Conservation (phyloP, 1,140 invertebrate genomes). For the Varroa destructor region DNA sequence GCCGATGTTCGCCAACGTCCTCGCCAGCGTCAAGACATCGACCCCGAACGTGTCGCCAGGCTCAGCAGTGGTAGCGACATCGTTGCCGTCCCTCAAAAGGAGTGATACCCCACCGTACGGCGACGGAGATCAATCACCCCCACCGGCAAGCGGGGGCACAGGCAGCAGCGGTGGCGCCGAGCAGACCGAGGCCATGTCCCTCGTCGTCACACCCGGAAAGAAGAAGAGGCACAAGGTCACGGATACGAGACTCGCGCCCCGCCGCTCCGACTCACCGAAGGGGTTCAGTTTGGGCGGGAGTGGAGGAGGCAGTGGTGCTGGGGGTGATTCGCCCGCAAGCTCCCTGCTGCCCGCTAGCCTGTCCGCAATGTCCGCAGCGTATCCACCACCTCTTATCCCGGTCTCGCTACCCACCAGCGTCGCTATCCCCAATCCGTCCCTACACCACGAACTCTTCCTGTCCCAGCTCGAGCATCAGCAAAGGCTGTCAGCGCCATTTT, state of each 20-base stretch:
- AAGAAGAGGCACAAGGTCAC: slow-evolving; percentile 93
- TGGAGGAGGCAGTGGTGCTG: slow-evolving; percentile 51
- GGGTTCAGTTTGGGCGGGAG: slow-evolving; percentile 28
- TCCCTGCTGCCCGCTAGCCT: slow-evolving; percentile 26
- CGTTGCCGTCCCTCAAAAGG: not conserved
- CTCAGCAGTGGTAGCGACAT: not conserved
- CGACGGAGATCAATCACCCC: slow-evolving; percentile 35
- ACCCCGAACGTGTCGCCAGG: slow-evolving; percentile 21
- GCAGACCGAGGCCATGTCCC: slow-evolving; percentile 77
- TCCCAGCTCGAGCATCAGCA: slow-evolving; percentile 51
- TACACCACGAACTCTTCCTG: slow-evolving; percentile 85
- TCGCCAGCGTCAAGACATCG: slow-evolving; percentile 13
- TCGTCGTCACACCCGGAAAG: slow-evolving; percentile 74
- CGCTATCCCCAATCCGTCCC: slow-evolving; percentile 84
- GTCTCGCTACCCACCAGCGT: slow-evolving; percentile 79
- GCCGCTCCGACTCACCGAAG: slow-evolving; percentile 37
- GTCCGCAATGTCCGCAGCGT: slow-evolving; percentile 23
- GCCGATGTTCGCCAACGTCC: slow-evolving; percentile 25
- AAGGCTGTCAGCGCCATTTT: slow-evolving; percentile 32
- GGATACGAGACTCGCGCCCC: slow-evolving; percentile 79
- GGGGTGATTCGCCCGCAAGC: slow-evolving; percentile 33
- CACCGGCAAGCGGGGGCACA: slow-evolving; percentile 39
- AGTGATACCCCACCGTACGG: slow-evolving; percentile 29
- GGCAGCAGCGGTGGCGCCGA: slow-evolving; percentile 55
- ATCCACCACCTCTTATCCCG: slow-evolving; percentile 62